Base-by-base conservation (phyloP, 2,113 vertebrate species). In the Ailuropoda melanoleuca region DNA sequence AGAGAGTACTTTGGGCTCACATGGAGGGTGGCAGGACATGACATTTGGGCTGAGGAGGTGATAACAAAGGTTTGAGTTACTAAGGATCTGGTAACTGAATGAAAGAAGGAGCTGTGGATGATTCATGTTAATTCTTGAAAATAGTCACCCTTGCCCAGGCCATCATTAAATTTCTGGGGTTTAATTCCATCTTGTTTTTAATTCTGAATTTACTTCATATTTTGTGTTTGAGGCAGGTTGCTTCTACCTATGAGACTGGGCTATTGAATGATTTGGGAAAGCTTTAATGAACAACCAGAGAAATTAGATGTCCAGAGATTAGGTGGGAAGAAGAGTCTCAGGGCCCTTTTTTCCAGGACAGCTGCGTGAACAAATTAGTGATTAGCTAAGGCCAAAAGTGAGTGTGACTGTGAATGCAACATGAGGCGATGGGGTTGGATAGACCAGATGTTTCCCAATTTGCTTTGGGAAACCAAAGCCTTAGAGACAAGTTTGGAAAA, bases 401-500 rank as follows among this genome's bases (percentile, higher is more conserved):
- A 96, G 26, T 60, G n/a, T 56, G 75, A 19, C 34, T 80, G 13
- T 46, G 37, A 58, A 46, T 8, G 13, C 37, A 8, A 8, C 19
- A 19, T 39, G 84, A 64, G 53, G 43, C 80, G 83, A 18, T 34
- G 53, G 50, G 29, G 56, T 82, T 62, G 58, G 37, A 11, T 24
- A 78, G 39, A 60, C 75, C 96, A 97, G 96, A 94, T 95, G 94
- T 96, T 97, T 93, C 62, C 75, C 87, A 92, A 18, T 80, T 74
- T 93, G 70, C 86, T 98, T 91, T 96, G 97, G 77, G 89, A 97
- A 97, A 90, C 37, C 62, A 64, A 97, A 93, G 37, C 95, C 90
- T 87, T 64, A 64, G 92, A 75, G 87, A 96, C 66, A 34, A 60
- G 24, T 74, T 94, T 95, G 31, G 66, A 56, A 88, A 89, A 96